Evolutionary conservation across 2,888 invertebrate genomes (phyloP), one percentile per base, ranked within the genome.

Genomic region (Cryptocheilus praepositus): DNA sequence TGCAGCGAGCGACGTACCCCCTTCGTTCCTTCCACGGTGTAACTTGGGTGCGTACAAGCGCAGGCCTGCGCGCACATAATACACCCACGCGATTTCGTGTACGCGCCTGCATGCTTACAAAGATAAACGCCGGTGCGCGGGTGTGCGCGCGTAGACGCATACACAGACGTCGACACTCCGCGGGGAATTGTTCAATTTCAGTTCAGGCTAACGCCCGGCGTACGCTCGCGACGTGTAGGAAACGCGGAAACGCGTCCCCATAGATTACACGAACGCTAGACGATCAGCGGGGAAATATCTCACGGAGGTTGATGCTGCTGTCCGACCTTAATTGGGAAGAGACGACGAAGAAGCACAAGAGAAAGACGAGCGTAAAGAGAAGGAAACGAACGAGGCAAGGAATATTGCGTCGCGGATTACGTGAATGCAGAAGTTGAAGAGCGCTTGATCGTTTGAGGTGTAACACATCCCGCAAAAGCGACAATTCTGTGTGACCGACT

Each of bases 101-200:
- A 36, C 11, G 36, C 36, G 13, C 4, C 36, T 36, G 11, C 36
- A 36, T 11, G 36, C 13, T 36, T 11, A 11, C 36, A 36, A 36
- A 36, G 36, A 36, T 49, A 49, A 49, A 49, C 49, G 49, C 49
- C 13, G 1, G 11, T 36, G 36, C 36, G 1, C 36, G 49, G 3
- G 11, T n/a, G 16, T 4, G 49, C 16, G 2, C 49, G 8, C 15
- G 15, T 49, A 5, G 8, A 49, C 49, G 18, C 49, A 13, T 16
- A 13, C 8, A 36, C 28, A 51, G 56, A 58, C 61, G 62, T 70
- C 64, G 62, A 54, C 67, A 15, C 19, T 53, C 76, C 77, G 57
- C 59, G n/a, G 85, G 84, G 82, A 83, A 85, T 83, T 80, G 81
- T 83, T 84, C 83, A 83, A 83, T 85, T 85, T 81, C 79, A 83